Conservation (phyloP, 2,113 vertebrate species). For the Odontesthes bonariensis region DNA sequence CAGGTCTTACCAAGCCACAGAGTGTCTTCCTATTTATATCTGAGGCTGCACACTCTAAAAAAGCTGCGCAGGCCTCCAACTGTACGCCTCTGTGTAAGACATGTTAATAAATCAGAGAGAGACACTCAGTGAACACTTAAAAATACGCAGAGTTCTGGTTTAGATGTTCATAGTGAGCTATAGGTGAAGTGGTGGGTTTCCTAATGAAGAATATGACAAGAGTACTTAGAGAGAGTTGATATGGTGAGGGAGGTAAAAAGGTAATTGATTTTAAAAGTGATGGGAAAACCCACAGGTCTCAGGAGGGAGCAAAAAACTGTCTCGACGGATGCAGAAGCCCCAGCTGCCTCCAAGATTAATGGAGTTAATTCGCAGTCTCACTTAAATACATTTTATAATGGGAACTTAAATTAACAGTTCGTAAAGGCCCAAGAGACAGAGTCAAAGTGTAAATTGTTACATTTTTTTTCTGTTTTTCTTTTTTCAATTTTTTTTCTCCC, state of each 20-base stretch:
- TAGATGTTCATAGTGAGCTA: conserved; percentile 65
- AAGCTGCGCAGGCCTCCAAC: conserved; percentile 27
- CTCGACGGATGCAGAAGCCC: conserved; percentile 71
- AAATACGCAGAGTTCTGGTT: conserved; percentile 59
- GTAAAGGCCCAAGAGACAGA: conserved; percentile 66
- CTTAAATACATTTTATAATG: conserved; percentile 79
- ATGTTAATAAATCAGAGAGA: conserved; percentile 60
- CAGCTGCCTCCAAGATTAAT: conserved; percentile 75
- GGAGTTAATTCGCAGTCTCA: conserved; percentile 75
- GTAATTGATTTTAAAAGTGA: conserved; percentile 86
- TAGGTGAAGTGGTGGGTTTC: conserved; percentile 76
- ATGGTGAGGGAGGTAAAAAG: conserved; percentile 76
- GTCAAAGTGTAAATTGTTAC: conserved; percentile 73
- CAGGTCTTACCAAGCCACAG: conserved; percentile 55
- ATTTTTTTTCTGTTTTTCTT: conserved; percentile 24
- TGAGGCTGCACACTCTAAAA: conserved; percentile 32
- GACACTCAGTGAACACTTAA: conserved; percentile 61
- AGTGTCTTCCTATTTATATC: conserved; percentile 62
- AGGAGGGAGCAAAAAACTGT: conserved; percentile 73
- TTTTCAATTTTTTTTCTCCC: conserved; percentile 20
- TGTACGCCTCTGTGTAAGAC: conserved; percentile 40
- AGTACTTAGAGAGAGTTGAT: conserved; percentile 74
- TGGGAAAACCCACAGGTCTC: conserved; percentile 81
- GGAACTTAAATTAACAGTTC: conserved; percentile 75
- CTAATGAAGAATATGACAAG: conserved; percentile 81